phyloP scores from a whole-genome alignment of 2,888 invertebrate genomes.

The Plutella xylostella region DNA sequence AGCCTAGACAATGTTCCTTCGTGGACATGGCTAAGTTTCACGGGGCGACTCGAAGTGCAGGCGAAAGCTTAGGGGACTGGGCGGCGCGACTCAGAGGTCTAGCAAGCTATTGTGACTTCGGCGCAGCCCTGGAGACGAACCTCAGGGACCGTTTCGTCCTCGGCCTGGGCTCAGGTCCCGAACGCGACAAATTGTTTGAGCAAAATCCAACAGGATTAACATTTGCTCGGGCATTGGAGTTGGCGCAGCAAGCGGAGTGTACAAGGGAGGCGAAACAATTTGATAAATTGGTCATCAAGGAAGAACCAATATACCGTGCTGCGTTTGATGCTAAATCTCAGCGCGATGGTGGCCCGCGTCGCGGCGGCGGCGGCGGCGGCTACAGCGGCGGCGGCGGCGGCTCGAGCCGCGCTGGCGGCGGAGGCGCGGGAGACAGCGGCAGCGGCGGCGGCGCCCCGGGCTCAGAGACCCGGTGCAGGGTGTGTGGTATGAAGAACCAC shows the following conservation, averaged over 20 bases:
- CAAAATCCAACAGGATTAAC: background rate
- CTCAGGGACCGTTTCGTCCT: conserved; percentile 12
- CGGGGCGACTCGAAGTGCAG: background rate
- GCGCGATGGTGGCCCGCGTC: too few relatives aligned
- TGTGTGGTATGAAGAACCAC: conserved; percentile 1
- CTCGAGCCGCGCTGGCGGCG: too few relatives aligned
- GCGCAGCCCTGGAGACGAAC: background rate
- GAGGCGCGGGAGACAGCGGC: too few relatives aligned
- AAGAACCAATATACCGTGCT: conserved; percentile 1
- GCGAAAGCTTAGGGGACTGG: conserved; percentile 4
- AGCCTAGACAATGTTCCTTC: background rate
- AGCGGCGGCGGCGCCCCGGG: too few relatives aligned
- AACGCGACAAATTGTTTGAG: conserved; percentile 4
- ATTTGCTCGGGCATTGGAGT: background rate
- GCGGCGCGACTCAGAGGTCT: conserved; percentile 3
- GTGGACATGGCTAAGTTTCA: background rate
- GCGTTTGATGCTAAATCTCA: too few relatives aligned
- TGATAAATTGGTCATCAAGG: background rate
- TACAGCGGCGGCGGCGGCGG: too few relatives aligned
- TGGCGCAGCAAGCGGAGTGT: conserved; percentile 2
- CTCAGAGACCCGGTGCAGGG: background rate
- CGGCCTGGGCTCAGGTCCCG: conserved; percentile 1
- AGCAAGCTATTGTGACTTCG: conserved; percentile 1
- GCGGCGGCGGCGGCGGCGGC: too few relatives aligned
- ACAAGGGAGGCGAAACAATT: background rate